Base-by-base conservation (phyloP, 2,888 invertebrate species). In the Hydrotaea diabolus region DNA sequence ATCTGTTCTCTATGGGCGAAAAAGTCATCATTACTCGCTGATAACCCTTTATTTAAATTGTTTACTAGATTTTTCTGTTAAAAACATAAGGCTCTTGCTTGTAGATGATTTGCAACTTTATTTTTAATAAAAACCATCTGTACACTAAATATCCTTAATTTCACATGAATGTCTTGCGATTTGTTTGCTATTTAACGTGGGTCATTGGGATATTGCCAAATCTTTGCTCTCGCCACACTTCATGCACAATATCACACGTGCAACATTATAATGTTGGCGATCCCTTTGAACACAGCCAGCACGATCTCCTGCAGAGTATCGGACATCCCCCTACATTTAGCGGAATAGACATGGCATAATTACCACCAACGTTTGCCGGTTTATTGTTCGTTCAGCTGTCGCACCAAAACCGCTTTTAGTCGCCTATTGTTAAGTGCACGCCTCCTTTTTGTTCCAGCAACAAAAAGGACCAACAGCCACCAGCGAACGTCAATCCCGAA, bases 381-480 rank as follows among this genome's bases (percentile, higher is more conserved):
- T 59, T 59, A 23, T 26, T 26, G 59, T 59, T 26, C 59, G 9
- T 9, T 59, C 59, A 59, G 59, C 59, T 59, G 59, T 59, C 15
- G 23, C 59, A 2, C 31, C 31, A 43, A 49, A 49, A 23, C 23
- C 26, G 59, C 59, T 59, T 59, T 23, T 59, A 59, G 59, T 26
- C 3, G 15, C 15, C 59, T 59, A 59, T 59, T 59, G 59, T 59
- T 59, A 15, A 59, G 5, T 15, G 59, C 59, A 59, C 59, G 59
- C 59, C 59, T 59, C 23, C 13, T 11, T 26, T 59, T 11, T 59
- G 59, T 26, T 59, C 11, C 13, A 23, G 23, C 13, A 59, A 55
- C 55, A 55, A 55, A 13, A 11, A 15, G 15, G 15, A 57, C 9
- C 57, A 23, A 19, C 21, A 31, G 31, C 31, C 21, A 39, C 39